Evolutionary conservation across 1,140 invertebrate species (phyloP), one percentile per base, ranked within the genome.

Genomic region (Dreissena polymorpha): DNA sequence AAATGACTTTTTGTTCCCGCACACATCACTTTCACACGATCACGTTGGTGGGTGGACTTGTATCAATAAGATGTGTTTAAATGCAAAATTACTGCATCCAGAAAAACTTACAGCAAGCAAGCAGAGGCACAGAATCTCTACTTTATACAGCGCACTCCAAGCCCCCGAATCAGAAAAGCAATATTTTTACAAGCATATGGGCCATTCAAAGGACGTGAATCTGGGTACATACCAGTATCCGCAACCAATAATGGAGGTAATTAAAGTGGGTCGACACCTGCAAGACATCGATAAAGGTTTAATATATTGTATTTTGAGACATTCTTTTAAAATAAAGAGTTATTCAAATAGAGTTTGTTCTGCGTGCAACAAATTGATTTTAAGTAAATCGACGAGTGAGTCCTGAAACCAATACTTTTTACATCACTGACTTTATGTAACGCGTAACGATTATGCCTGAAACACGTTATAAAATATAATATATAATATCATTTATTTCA

Each of bases 51-150:
- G 57, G 16, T 60, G 57, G 57, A 60, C 16, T 23, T 18, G 16
- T 60, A 60, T 23, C 57, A 18, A 60, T 23, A 60, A 60, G 21
- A n/a, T 60, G 21, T 18, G 16, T 18, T n/a, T n/a, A 60, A 55
- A 39, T n/a, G 72, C 72, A 18, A 25, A 7, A 6, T 50, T 57
- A 6, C 16, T 21, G 23, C 50, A 29, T 12, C 51, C 25, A 14
- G 72, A 74, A n/a, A 16, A 57, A 60, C 10, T 74, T 18, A 74
- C 21, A 25, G 72, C 55, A 13, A 57, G 50, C 12, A 74, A 74
- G 39, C 72, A 74, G n/a, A 25, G 55, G 16, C 72, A 74, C 51
- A 74, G 72, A 23, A 74, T 74, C n/a, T 70, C 68, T 39, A 70
- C 68, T 14, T 39, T 70, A 18, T 70, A 70, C 29, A 39, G 29